Conservation (phyloP, 2,113 vertebrate genomes). For the Oplegnathus fasciatus region DNA sequence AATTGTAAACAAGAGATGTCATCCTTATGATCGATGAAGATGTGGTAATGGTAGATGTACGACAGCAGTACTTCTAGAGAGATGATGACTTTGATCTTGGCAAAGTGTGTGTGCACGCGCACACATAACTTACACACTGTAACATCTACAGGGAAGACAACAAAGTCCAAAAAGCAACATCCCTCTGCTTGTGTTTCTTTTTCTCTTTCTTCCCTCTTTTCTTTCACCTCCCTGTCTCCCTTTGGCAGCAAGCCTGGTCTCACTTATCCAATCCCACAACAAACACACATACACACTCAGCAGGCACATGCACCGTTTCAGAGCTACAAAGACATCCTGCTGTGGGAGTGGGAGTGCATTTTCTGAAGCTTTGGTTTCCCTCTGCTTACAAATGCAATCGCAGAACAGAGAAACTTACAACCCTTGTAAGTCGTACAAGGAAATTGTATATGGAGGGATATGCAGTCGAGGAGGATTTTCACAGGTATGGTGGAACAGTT, state of each 20-base stretch:
- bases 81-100: constrained; percentile 63
- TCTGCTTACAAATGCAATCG: constrained; percentile 67
- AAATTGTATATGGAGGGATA: constrained; percentile 51
- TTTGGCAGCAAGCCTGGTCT: constrained; percentile 73
- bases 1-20: constrained; percentile 59
- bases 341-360: constrained; percentile 73
- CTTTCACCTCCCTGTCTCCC: constrained; percentile 62
- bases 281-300: constrained; percentile 59
- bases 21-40: constrained; percentile 57
- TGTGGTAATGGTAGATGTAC: constrained; percentile 56
- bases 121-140: constrained; percentile 20
- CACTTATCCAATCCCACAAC: constrained; percentile 78
- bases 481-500: constrained; percentile 15
- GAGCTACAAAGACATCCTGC: constrained; percentile 77
- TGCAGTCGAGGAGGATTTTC: constrained; percentile 32
- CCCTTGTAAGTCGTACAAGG: constrained; percentile 45
- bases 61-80: constrained; percentile 45
- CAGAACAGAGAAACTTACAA: constrained; percentile 51
- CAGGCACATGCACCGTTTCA: constrained; percentile 67
- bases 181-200: constrained; percentile 44
- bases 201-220: constrained; percentile 47
- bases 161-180: constrained; percentile 69
- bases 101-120: constrained; percentile 10
- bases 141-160: constrained; percentile 65
- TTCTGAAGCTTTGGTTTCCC: constrained; percentile 70